phyloP scores from a whole-genome alignment of 2,888 invertebrate genomes.

The Crioceris asparagi region DNA sequence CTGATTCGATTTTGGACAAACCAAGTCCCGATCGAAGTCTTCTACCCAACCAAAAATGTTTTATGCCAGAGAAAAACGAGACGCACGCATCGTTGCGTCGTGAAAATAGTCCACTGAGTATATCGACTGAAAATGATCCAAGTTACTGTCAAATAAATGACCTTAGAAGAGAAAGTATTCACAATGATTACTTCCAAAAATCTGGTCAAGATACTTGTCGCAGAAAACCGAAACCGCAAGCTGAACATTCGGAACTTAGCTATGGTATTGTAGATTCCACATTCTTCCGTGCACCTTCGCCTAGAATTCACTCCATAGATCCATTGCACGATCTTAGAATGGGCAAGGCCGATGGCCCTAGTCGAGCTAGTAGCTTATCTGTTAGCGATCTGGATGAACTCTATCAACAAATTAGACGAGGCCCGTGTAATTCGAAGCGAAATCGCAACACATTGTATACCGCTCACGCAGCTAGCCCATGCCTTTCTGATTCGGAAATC shows the following conservation, averaged over 20 bases:
- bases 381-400: slow-evolving; percentile 55
- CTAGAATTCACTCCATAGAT: slow-evolving; percentile 37
- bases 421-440: slow-evolving; percentile 28
- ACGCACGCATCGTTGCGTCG: slow-evolving; percentile 16
- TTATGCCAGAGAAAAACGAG: slow-evolving; percentile 10
- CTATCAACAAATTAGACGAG: slow-evolving; percentile 55
- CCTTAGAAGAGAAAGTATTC: slow-evolving; percentile 8
- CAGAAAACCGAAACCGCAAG: background rate
- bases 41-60: slow-evolving; percentile 29
- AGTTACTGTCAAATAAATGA: slow-evolving; percentile 17
- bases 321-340: slow-evolving; percentile 39
- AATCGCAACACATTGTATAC: slow-evolving; percentile 11
- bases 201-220: background rate
- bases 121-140: slow-evolving; percentile 15
- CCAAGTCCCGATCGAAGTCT: slow-evolving; percentile 30
- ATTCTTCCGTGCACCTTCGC: background rate
- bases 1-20: slow-evolving; percentile 31
- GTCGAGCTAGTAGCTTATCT: slow-evolving; percentile 46
- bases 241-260: background rate
- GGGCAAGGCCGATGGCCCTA: slow-evolving; percentile 39
- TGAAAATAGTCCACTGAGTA: slow-evolving; percentile 22
- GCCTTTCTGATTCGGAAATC: slow-evolving; percentile 33
- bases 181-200: slow-evolving; percentile 1
- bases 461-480: slow-evolving; percentile 24
- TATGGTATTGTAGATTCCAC: no score